These are phyloP conservation scores for Sussaba pulchella DNA, from an alignment of 2,888 invertebrate species.

Conservation along the genomic window DNA sequence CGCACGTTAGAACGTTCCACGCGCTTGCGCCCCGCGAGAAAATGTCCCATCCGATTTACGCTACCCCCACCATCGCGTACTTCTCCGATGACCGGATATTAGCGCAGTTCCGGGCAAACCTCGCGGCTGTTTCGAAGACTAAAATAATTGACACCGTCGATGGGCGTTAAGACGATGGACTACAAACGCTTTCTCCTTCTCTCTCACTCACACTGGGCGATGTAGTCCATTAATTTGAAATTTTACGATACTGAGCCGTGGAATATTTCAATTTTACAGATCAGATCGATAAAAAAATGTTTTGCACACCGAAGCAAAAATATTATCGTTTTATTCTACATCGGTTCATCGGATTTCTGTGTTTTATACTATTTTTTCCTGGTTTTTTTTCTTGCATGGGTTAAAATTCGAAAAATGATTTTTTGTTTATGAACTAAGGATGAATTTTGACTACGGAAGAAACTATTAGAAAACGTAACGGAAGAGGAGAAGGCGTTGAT, in stretches of 20 bases:
- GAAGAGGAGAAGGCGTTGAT: not conserved
- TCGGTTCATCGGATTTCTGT: no score
- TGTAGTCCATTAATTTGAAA: slow-evolving; percentile 3
- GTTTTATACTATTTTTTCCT: not conserved
- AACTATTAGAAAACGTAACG: no score
- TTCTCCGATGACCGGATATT: not conserved
- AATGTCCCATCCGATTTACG: slow-evolving; percentile 21
- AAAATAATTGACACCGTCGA: not conserved
- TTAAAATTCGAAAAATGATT: not conserved
- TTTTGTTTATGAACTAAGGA: not conserved
- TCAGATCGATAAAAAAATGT: no score
- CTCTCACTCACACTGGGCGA: no score
- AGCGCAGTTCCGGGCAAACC: not conserved
- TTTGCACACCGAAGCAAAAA: no score
- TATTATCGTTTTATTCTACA: no score
- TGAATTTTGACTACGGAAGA: not conserved
- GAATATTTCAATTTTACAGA: no score
- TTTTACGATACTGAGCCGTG: no score
- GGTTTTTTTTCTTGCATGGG: not conserved
- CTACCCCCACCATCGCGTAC: not conserved
- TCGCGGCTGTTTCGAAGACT: not conserved
- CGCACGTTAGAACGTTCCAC: not conserved
- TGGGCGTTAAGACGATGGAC: no score
- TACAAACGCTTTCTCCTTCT: no score
- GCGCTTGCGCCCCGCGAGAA: slow-evolving; percentile 53